Base-by-base conservation (phyloP, 2,113 vertebrate species). In the Xenopus borealis region DNA sequence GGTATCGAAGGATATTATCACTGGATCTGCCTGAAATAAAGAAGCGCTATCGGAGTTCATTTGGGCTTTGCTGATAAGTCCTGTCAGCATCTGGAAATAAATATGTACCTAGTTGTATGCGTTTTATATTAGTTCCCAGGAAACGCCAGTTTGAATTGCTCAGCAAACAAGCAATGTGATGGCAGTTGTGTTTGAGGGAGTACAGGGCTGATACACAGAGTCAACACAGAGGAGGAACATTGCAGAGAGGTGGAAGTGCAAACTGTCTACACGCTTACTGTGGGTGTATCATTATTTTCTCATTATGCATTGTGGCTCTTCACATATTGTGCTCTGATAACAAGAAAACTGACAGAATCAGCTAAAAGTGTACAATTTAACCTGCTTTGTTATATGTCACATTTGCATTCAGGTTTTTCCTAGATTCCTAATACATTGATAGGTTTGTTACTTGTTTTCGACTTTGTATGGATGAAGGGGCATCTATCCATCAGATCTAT, bases 91-190 rank as follows among this genome's bases (percentile, higher is more conserved):
- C 69, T 69, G 65, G 46, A 72, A 72, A 71, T 75, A 66, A 75
- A 67, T 73, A 69, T 69, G 66, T 68, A 65, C 62, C 55, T 75
- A 53, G 62, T 62, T 68, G 64, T 80, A 68, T 53, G 74, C 58
- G n/a, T 68, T 70, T 63, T 76, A 75, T 68, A 76, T 70, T 55
- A 52, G 71, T 79, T 64, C 55, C 78, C 67, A 74, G 67, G 78
- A 69, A 67, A 72, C 71, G n/a, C 47, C 20, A 44, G 59, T 57
- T 57, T 79, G 66, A 64, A 79, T 73, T 73, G 66, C 71, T 73
- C 12, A 30, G 71, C 61, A 73, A 73, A 74, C 67, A 79, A 23
- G 40, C 23, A 69, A 59, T 27, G 52, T 68, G 58, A 74, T 79
- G 65, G 40, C 77, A 61, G 65, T 64, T 70, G 59, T 77, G 74